Evolutionary conservation across 1,140 invertebrate genomes (phyloP).

Genomic region (Semibalanus balanoides): DNA sequence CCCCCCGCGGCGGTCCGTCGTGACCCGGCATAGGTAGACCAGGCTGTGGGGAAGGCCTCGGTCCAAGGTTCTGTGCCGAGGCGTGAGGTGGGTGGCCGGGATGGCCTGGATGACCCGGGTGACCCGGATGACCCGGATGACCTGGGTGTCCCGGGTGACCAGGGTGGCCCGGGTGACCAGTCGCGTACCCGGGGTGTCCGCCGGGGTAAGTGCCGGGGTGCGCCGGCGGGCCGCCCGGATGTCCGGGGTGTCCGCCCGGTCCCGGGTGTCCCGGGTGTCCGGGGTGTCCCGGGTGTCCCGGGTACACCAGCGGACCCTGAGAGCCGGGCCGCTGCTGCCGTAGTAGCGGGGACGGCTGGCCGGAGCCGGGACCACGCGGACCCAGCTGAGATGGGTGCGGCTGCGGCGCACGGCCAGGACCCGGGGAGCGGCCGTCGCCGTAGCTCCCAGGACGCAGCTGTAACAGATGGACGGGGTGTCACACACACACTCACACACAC

Average conservation of each 20-base stretch:
- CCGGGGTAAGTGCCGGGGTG: background rate
- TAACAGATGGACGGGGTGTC: background rate
- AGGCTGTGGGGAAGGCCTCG: slow-evolving; percentile 9
- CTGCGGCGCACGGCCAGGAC: background rate
- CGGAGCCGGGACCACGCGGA: slow-evolving; percentile 7
- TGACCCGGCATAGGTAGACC: background rate
- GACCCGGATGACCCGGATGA: slow-evolving; percentile 12
- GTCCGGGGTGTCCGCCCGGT: too few species aligned
- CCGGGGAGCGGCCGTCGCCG: background rate
- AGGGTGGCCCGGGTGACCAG: slow-evolving; percentile 3
- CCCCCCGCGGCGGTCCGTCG: background rate
- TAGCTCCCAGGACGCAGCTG: background rate
- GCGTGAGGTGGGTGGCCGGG: slow-evolving; percentile 13
- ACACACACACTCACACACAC: too few species aligned
- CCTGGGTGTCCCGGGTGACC: slow-evolving; percentile 11
- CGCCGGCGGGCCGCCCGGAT: slow-evolving; percentile 6
- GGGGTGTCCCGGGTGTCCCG: slow-evolving; percentile 11
- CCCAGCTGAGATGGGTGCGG: slow-evolving; percentile 7
- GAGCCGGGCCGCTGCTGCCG: slow-evolving; percentile 12
- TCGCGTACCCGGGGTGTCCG: background rate
- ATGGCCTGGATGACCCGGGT: slow-evolving; percentile 11
- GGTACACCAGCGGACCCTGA: slow-evolving; percentile 16
- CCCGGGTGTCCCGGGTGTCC: slow-evolving; percentile 8
- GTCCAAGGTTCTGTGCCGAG: slow-evolving; percentile 5
- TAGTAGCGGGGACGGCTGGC: slow-evolving; percentile 6